Base-by-base conservation (phyloP, 2,888 invertebrate genomes). In the Coleophora deauratella region DNA sequence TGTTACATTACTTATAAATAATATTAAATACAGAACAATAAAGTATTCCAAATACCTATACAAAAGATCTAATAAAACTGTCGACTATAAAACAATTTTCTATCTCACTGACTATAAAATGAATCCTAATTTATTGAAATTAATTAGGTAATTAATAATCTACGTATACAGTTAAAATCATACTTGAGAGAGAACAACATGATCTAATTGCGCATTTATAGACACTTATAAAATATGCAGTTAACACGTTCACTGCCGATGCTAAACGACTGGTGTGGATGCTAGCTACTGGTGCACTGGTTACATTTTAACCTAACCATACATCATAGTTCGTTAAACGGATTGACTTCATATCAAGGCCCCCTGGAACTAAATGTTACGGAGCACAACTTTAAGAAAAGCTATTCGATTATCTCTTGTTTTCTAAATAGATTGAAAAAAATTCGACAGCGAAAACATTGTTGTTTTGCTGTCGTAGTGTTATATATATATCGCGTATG, bases 161-260 rank as follows among this genome's bases (percentile, higher is more conserved):
- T n/a, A n/a, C n/a, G n/a, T 21, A 21, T 52, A 36, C 33, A 53
- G 34, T 27, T 27, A n/a, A 27, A 21, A 11, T 35, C n/a, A n/a
- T n/a, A n/a, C n/a, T n/a, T n/a, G n/a, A 35, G 47, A 47, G 34
- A 45, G 46, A 44, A 27, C 48, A 51, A 49, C 47, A 50, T n/a
- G 53, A 59, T 54, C 51, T 65, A 66, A 64, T 73, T 68, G 66
- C 72, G 76, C 67, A 63, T 69, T 66, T 68, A 67, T 66, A 72
- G 62, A 69, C 62, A 66, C 57, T 61, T 59, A 65, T 41, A 51
- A 58, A 49, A 36, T 42, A 58, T 50, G 40, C 42, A 54, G 50
- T 55, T 48, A 21, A 61, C 50, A 59, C 47, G 47, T 57, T 59
- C 55, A 54, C 57, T 61, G 59, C 57, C 57, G 54, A 55, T 59